Evolutionary conservation across 2,113 vertebrate genomes (phyloP).

Genomic region (Halichoeres trimaculatus): DNA sequence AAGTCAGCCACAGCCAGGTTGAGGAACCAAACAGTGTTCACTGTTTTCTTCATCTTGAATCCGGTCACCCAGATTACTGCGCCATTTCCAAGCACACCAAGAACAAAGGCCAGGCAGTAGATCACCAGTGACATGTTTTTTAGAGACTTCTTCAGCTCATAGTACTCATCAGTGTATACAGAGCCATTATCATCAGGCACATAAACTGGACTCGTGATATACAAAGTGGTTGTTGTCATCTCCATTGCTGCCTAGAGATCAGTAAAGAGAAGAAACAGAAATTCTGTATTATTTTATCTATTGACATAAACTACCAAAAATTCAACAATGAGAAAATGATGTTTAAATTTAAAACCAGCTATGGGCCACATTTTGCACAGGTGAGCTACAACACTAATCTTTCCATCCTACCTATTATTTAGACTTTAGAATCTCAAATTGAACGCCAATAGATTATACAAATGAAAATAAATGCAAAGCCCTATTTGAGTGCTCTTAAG

Average conservation of each 20-base stretch:
- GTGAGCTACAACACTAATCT: too few species aligned
- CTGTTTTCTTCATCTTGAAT: conserved; percentile 88
- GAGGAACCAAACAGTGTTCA: conserved; percentile 88
- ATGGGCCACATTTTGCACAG: too few species aligned
- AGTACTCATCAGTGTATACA: conserved; percentile 53
- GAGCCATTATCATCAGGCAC: too few species aligned
- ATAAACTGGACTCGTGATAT: not conserved
- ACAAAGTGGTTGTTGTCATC: not conserved
- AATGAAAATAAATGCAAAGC: too few species aligned
- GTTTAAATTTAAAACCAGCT: conserved; percentile 2
- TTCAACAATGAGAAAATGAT: too few species aligned
- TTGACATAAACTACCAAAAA: not conserved
- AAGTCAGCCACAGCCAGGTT: conserved; percentile 89
- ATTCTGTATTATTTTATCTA: too few species aligned
- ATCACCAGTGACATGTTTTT: conserved; percentile 80
- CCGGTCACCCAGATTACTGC: conserved; percentile 90
- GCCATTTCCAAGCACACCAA: conserved; percentile 87
- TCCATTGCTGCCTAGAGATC: conserved; percentile 9
- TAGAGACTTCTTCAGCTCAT: conserved; percentile 70
- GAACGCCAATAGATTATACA: too few species aligned
- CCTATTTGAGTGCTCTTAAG: too few species aligned
- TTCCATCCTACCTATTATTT: too few species aligned
- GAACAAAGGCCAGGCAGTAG: conserved; percentile 83
- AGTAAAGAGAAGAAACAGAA: conserved; percentile 1
- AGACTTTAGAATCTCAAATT: too few species aligned